Evolutionary conservation across 1,140 invertebrate species (phyloP).

Genomic region (Procambarus clarkii): DNA sequence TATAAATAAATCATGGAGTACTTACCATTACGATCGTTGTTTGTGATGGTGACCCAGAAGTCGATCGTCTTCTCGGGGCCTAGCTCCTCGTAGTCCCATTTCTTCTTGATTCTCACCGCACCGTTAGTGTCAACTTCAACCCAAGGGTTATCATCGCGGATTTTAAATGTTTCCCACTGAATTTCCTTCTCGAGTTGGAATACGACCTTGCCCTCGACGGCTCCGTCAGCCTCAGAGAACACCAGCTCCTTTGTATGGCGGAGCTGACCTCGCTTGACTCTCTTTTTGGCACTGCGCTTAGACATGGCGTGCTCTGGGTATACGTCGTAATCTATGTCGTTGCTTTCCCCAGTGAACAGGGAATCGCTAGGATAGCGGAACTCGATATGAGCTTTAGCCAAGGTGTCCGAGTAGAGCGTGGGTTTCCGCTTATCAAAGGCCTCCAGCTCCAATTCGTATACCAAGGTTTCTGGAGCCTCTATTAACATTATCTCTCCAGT

Average conservation of each 20-base stretch:
- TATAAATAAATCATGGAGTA: background rate
- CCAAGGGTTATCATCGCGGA: slow-evolving; percentile 94
- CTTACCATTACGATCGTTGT: slow-evolving; percentile 79
- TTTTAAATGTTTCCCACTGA: slow-evolving; percentile 93
- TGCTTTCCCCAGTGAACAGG: slow-evolving; percentile 77
- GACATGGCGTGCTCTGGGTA: slow-evolving; percentile 74
- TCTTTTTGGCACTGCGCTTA: slow-evolving; percentile 82
- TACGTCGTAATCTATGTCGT: slow-evolving; percentile 75
- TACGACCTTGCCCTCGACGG: slow-evolving; percentile 89
- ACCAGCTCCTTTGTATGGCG: slow-evolving; percentile 93
- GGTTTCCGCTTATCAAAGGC: slow-evolving; percentile 88
- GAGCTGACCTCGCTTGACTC: slow-evolving; percentile 88
- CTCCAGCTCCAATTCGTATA: slow-evolving; percentile 81
- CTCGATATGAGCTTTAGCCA: slow-evolving; percentile 85
- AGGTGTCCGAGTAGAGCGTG: slow-evolving; percentile 81
- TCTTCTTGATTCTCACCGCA: slow-evolving; percentile 93
- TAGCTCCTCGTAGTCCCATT: slow-evolving; percentile 96
- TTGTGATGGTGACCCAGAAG: slow-evolving; percentile 96
- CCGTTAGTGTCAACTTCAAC: slow-evolving; percentile 93
- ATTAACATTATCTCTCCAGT: slow-evolving; percentile 91
- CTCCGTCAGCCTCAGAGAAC: slow-evolving; percentile 92
- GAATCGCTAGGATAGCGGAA: slow-evolving; percentile 80
- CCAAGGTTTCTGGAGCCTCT: slow-evolving; percentile 75
- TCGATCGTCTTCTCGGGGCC: slow-evolving; percentile 97
- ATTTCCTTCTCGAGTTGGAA: slow-evolving; percentile 94